phyloP scores from a whole-genome alignment of 2,113 vertebrate species.

The Coryphaenoides rupestris region DNA sequence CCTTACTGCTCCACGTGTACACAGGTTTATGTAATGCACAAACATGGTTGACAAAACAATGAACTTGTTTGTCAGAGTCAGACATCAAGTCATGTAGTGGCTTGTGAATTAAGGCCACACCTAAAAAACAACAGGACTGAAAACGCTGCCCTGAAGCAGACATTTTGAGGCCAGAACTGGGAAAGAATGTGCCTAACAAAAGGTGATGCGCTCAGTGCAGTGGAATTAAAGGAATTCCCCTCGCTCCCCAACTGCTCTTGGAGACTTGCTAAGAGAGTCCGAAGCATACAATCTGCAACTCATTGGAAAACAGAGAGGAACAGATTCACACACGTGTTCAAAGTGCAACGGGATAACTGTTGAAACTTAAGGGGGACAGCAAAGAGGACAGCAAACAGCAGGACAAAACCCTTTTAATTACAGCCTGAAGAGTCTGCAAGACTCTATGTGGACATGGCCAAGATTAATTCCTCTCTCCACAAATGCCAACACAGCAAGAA shows the following conservation, averaged over 20 bases:
- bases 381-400: conserved; percentile 13
- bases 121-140: not conserved
- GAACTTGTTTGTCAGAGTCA: no score
- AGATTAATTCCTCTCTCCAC: conserved; percentile 40
- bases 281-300: conserved; percentile 13
- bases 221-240: conserved; percentile 26
- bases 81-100: no score
- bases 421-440: conserved; percentile 24
- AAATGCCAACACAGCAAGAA: conserved; percentile 41
- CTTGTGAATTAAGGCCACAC: not conserved
- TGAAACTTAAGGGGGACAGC: conserved; percentile 12
- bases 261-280: conserved; percentile 18
- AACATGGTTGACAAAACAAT: no score
- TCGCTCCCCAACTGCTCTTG: not conserved
- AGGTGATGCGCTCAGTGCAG: conserved; percentile 11
- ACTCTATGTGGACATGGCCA: conserved; percentile 32
- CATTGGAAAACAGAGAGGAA: not conserved
- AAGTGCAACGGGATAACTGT: not conserved
- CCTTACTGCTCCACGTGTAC: not conserved
- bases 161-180: not conserved
- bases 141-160: not conserved
- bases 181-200: not conserved
- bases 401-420: conserved; percentile 32
- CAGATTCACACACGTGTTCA: conserved; percentile 2
- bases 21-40: not conserved